These are phyloP conservation scores for Oscarella lobularis DNA, from an alignment of 37 sponge, comb jelly and placozoan species.

Conservation along the genomic window DNA sequence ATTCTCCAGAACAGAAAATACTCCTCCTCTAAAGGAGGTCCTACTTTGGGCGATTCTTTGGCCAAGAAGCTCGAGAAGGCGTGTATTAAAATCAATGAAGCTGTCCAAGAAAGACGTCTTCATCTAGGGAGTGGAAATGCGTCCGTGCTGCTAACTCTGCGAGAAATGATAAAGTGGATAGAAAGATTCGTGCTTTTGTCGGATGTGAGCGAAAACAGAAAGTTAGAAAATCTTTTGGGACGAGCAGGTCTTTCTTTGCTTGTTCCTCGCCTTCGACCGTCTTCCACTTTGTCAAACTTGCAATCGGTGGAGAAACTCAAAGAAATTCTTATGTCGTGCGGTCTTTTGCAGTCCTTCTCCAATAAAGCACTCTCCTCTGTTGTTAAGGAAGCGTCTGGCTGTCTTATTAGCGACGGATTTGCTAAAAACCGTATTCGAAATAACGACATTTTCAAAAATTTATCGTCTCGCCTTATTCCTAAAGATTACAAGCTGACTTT, in stretches of 20 bases:
- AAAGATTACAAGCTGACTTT: not conserved
- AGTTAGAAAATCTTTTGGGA: too few relatives aligned
- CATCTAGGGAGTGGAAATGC: not conserved
- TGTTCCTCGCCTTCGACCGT: not conserved
- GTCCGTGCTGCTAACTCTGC: not conserved
- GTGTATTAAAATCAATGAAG: not conserved
- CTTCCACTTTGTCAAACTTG: too few relatives aligned
- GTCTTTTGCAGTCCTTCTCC: not conserved
- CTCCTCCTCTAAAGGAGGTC: not conserved
- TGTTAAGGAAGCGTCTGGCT: too few relatives aligned
- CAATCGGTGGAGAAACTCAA: not conserved
- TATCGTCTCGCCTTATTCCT: not conserved
- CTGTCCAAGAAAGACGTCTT: not conserved
- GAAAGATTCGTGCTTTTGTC: not conserved
- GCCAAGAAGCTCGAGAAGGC: not conserved
- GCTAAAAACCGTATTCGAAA: not conserved
- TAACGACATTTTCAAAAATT: not conserved
- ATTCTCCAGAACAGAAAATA: not conserved
- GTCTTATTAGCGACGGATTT: not conserved
- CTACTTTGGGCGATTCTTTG: too few relatives aligned
- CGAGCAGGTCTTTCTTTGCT: not conserved
- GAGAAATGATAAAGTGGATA: not conserved
- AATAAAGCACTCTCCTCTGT: not conserved
- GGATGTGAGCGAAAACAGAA: not conserved
- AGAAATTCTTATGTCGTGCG: not conserved